Conservation (phyloP, 2,888 invertebrate genomes). For the Acanthosepion pharaonis region DNA sequence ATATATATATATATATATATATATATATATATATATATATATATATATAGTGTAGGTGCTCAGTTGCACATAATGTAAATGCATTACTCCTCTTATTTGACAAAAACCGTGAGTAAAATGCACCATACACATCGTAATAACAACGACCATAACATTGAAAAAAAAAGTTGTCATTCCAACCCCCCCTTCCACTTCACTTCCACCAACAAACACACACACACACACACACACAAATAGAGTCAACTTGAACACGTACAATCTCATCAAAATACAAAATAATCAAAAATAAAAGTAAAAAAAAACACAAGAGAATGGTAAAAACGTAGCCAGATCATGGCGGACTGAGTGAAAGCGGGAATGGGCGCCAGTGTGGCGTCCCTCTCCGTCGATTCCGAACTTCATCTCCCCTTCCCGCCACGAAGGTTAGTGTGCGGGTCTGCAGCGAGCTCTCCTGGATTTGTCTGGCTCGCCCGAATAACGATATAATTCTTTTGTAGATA, state of each 20-base stretch:
- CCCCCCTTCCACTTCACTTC: too few relatives aligned
- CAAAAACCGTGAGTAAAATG: too few relatives aligned
- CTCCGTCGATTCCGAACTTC: too few relatives aligned
- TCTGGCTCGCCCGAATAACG: neutral
- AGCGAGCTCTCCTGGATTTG: neutral
- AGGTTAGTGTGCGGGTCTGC: neutral
- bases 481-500: constrained; percentile 13
- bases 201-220: too few relatives aligned
- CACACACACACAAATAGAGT: neutral
- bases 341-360: neutral
- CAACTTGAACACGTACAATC: neutral
- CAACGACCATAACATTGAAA: too few relatives aligned
- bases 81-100: too few relatives aligned
- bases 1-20: too few relatives aligned
- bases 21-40: too few relatives aligned
- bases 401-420: neutral
- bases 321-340: neutral
- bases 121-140: too few relatives aligned
- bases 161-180: too few relatives aligned
- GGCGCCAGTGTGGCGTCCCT: neutral
- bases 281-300: neutral
- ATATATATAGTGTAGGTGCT: too few relatives aligned
- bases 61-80: too few relatives aligned
- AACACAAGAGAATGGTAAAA: neutral
- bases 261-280: neutral